Base-by-base conservation (phyloP, 1,140 invertebrate genomes). In the Caenorhabditis latens region DNA sequence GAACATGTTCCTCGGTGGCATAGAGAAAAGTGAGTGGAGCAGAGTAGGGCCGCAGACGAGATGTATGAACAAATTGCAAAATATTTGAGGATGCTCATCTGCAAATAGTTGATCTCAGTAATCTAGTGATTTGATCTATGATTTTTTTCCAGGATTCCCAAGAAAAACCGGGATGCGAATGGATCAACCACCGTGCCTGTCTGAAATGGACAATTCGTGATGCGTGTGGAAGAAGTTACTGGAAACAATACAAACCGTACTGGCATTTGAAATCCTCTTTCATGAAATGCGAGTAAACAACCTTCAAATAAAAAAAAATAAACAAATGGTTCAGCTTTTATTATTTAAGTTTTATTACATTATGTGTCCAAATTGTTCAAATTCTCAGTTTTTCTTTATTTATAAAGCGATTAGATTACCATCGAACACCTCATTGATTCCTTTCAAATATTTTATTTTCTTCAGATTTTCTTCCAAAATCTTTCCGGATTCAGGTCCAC, bases 191-290 rank as follows among this genome's bases (percentile, higher is more conserved):
- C n/a, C 71, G 71, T 79, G 71, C 71, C 21, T 79, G 71, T 24
- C n/a, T 79, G n/a, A 79, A 79, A 79, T 79, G 71, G 71, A 79
- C 71, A 21, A 79, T 79, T 24, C 71, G 46, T 21, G 71, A 79
- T 50, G 71, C 71, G 0, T 79, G 71, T 79, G 71, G 71, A 50
- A 79, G 71, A 79, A 79, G 71, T 24, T 79, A 79, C 19, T 79
- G 71, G 71, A 79, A 79, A 50, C 71, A 79, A 50, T 79, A 79
- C 71, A 50, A 79, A 53, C 71, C 71, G 4, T 79, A 79, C 21
- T 79, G 71, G 71, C 43, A 79, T 50, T 6, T 79, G n/a, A 50
- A n/a, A 53, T 24, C 13, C 14, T 48, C 21, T 11, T 24, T 79
- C 19, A 21, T 79, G 46, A 42, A 53, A 53, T 79, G 71, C 14